phyloP scores from a whole-genome alignment of 2,113 vertebrate genomes.

The Corapipo altera region DNA sequence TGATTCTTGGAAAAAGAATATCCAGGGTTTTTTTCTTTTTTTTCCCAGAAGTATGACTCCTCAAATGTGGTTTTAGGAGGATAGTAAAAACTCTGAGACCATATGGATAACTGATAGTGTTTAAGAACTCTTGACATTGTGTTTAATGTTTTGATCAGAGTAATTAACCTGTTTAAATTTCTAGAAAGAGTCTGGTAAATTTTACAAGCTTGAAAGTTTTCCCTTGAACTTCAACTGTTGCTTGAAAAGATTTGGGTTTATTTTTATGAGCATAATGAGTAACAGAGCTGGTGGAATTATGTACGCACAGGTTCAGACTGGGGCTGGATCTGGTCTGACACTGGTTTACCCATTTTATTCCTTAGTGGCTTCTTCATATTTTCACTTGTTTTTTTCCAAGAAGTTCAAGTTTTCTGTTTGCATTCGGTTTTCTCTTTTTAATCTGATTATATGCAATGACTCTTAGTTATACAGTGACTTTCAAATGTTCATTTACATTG shows the following conservation, averaged over 20 bases:
- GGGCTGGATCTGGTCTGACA: background rate
- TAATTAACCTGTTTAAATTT: background rate
- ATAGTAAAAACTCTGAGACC: background rate
- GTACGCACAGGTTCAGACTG: background rate
- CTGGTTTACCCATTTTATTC: background rate
- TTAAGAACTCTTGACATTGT: background rate
- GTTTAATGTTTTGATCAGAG: background rate
- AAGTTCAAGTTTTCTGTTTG: slow-evolving; percentile 20
- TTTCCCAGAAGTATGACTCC: background rate
- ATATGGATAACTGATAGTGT: background rate
- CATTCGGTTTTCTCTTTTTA: background rate
- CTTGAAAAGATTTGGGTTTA: background rate
- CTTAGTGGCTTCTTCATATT: slow-evolving; percentile 22
- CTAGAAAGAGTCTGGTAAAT: background rate
- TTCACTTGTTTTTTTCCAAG: background rate
- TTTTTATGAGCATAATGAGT: background rate
- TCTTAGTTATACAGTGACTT: slow-evolving; percentile 20
- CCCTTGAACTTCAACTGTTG: background rate
- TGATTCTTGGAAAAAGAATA: background rate
- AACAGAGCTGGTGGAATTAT: background rate
- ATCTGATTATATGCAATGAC: background rate
- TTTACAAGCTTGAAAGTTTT: background rate
- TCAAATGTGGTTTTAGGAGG: background rate
- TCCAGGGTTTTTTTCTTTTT: background rate
- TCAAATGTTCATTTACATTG: slow-evolving; percentile 35